Conservation (phyloP, 2,113 vertebrate species). For the Ornithorhynchus anatinus region DNA sequence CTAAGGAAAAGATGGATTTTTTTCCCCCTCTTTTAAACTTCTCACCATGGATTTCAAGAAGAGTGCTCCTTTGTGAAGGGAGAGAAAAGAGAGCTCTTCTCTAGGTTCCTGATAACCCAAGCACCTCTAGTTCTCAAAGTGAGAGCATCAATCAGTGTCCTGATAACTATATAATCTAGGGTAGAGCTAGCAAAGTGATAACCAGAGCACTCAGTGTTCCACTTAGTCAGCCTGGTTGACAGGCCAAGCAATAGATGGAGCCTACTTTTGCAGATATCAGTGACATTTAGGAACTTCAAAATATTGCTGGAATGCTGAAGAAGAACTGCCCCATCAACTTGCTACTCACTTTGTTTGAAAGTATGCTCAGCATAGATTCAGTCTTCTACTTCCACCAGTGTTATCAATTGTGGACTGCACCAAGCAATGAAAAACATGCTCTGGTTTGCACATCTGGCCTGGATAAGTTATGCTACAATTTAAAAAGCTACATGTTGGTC, state of each 20-base stretch:
- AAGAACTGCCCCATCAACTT: background rate
- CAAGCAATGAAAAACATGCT: background rate
- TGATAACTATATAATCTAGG: background rate
- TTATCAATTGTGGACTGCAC: background rate
- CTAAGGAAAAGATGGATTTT: background rate
- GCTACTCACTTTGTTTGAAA: background rate
- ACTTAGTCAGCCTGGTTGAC: background rate
- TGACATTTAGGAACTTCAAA: background rate
- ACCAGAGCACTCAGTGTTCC: background rate
- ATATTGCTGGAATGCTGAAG: background rate
- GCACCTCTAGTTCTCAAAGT: background rate
- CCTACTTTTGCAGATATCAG: background rate
- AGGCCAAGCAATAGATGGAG: background rate
- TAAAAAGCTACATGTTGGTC: slow-evolving; percentile 40
- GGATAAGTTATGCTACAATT: slow-evolving; percentile 46
- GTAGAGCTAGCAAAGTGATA: background rate
- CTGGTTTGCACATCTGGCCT: slow-evolving; percentile 26
- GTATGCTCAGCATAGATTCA: background rate
- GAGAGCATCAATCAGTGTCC: background rate
- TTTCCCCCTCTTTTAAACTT: too few relatives aligned
- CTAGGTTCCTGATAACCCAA: too few relatives aligned
- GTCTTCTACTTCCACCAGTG: background rate
- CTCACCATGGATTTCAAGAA: background rate
- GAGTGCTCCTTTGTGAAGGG: background rate
- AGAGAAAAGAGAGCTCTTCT: background rate